Evolutionary conservation across 1,140 invertebrate genomes (phyloP).

Genomic region (Helicorthomorpha holstii): DNA sequence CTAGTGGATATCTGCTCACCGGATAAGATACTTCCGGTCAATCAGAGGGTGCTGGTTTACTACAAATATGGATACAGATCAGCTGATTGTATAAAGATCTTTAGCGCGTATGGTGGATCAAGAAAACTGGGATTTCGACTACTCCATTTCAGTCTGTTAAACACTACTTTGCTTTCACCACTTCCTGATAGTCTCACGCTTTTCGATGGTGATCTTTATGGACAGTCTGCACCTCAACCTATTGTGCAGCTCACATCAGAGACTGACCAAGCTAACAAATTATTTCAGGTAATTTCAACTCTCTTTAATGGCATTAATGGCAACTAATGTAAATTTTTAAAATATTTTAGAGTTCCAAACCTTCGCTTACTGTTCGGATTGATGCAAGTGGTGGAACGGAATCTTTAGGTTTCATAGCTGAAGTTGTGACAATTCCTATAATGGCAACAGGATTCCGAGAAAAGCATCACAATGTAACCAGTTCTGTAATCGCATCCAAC

Average conservation of each 20-base stretch:
- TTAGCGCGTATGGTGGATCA: conserved; percentile 65
- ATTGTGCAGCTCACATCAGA: no score
- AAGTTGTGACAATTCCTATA: conserved; percentile 85
- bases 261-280: no score
- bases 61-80: conserved; percentile 95
- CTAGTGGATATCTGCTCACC: conserved; percentile 91
- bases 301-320: no score
- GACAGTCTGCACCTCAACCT: conserved; percentile 39
- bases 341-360: not conserved
- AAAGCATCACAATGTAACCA: conserved; percentile 76
- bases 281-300: conserved; percentile 24
- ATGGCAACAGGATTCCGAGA: conserved; percentile 43
- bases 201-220: conserved; percentile 86
- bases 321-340: no score
- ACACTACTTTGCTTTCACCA: conserved; percentile 62
- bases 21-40: conserved; percentile 71
- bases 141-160: conserved; percentile 84
- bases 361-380: conserved; percentile 69
- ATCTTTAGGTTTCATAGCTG: conserved; percentile 91
- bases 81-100: conserved; percentile 95
- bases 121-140: conserved; percentile 73
- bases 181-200: conserved; percentile 67
- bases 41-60: conserved; percentile 81
- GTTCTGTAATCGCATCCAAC: conserved; percentile 65
- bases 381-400: conserved; percentile 86